Conservation (phyloP, 2,113 vertebrate species). For the Elgaria multicarinata region DNA sequence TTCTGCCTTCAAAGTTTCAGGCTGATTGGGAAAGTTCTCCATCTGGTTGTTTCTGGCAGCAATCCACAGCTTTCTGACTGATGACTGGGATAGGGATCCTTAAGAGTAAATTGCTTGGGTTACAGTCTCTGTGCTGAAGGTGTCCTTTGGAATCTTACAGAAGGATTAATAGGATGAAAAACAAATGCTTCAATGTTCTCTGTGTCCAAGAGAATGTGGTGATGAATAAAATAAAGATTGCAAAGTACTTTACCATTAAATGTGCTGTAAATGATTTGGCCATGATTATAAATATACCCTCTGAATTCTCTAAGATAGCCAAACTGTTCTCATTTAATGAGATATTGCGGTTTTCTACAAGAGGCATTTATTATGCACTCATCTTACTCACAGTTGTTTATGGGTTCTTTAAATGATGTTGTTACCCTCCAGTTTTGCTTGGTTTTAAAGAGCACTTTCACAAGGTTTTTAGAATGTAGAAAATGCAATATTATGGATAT, state of each 20-base stretch:
- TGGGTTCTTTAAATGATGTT: too few species aligned
- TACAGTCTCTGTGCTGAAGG: not conserved
- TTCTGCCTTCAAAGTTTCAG: conserved; percentile 60
- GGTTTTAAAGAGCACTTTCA: too few species aligned
- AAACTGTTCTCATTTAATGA: not conserved
- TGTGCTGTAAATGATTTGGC: not conserved
- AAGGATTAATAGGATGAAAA: not conserved
- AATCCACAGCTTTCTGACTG: not conserved
- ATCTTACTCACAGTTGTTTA: too few species aligned
- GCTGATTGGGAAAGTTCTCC: conserved; percentile 56
- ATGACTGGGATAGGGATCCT: not conserved
- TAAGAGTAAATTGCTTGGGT: not conserved
- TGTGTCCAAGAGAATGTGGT: not conserved
- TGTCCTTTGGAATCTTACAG: not conserved
- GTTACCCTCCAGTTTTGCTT: too few species aligned
- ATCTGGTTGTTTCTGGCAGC: conserved; percentile 63
- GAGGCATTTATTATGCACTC: too few species aligned
- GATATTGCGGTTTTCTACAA: too few species aligned
- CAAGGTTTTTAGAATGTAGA: too few species aligned
- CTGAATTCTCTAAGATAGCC: not conserved
- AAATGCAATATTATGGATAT: too few species aligned
- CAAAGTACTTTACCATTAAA: not conserved
- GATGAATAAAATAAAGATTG: not conserved
- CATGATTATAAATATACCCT: not conserved
- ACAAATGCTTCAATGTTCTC: not conserved